These are phyloP conservation scores for Laterallus jamaicensis DNA, from an alignment of 2,113 vertebrate genomes.

Conservation along the genomic window DNA sequence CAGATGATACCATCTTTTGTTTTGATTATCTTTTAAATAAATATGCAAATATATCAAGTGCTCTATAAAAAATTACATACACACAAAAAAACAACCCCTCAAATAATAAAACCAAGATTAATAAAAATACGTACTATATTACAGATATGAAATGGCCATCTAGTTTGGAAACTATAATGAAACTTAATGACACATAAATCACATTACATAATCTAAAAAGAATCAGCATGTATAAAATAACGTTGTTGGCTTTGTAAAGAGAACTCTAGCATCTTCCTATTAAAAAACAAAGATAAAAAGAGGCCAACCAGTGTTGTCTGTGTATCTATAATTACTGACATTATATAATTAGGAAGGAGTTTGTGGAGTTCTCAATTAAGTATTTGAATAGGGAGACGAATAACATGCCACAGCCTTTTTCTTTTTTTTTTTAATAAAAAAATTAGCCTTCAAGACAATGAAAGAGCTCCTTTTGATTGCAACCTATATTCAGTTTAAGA, in stretches of 20 bases:
- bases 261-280: not conserved
- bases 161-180: conserved; percentile 18
- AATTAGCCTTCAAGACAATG: not conserved
- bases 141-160: conserved; percentile 15
- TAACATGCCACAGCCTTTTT: not conserved
- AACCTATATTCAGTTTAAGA: not conserved
- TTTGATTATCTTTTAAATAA: conserved; percentile 55
- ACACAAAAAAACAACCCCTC: not conserved
- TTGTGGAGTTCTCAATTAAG: not conserved
- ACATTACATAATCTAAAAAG: not conserved
- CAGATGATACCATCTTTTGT: not conserved
- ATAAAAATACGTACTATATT: conserved; percentile 27
- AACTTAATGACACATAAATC: not conserved
- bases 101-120: conserved; percentile 23
- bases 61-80: not conserved
- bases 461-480: not conserved
- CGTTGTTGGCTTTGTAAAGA: not conserved
- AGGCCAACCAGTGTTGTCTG: not conserved
- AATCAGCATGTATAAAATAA: conserved; percentile 34
- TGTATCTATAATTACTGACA: not conserved
- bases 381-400: not conserved
- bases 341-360: not conserved
- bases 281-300: not conserved
- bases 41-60: conserved; percentile 49
- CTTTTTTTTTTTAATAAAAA: not conserved